phyloP scores from a whole-genome alignment of 2,797 vertebrate species.

The Anisognathus igniventris region DNA sequence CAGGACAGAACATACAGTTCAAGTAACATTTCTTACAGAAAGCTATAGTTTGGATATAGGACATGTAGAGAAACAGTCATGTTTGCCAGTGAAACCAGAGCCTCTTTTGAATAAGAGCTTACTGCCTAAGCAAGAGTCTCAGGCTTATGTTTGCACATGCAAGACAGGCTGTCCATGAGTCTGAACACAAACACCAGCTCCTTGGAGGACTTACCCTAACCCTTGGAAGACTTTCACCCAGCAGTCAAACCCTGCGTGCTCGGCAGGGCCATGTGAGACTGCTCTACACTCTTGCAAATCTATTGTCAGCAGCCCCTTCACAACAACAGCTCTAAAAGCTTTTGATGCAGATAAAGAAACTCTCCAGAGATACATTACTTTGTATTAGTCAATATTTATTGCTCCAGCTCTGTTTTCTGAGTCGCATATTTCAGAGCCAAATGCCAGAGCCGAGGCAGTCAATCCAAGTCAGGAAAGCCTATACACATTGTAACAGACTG shows the following conservation, averaged over 20 bases:
- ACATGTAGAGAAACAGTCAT: not conserved
- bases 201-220: not conserved
- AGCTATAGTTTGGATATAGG: not conserved
- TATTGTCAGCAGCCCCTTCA: not conserved
- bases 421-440: not conserved
- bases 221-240: not conserved
- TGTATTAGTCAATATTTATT: conserved; percentile 26
- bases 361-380: not conserved
- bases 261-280: not conserved
- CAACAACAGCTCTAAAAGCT: not conserved
- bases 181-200: not conserved
- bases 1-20: not conserved
- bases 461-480: not conserved
- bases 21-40: not conserved
- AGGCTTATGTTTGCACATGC: not conserved
- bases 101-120: not conserved
- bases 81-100: not conserved
- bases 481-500: not conserved
- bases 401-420: not conserved
- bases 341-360: conserved; percentile 6
- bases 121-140: not conserved
- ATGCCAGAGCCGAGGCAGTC: not conserved
- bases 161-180: not conserved
- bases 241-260: not conserved
- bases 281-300: not conserved